Evolutionary conservation across 1,140 invertebrate species (phyloP).

Genomic region (Microplitis mediator): DNA sequence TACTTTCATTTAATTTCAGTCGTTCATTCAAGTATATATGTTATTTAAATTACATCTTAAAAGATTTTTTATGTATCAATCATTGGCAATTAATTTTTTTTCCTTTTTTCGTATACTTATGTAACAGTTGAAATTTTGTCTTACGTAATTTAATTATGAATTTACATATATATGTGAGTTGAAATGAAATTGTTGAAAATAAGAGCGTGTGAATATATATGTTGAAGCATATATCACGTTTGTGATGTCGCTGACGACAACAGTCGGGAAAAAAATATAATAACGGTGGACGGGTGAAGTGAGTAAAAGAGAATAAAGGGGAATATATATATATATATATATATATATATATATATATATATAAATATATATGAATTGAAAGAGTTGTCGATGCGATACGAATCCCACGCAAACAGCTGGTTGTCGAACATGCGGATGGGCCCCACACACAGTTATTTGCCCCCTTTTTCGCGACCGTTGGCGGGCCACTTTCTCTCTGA

Average conservation of each 20-base stretch:
- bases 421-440: slow-evolving; percentile 9
- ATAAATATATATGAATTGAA: slow-evolving; percentile 1
- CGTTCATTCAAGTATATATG: no score
- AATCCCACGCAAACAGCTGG: slow-evolving; percentile 16
- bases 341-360: no score
- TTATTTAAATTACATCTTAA: no score
- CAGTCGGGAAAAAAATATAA: background rate
- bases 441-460: background rate
- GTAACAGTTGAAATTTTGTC: no score
- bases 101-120: no score
- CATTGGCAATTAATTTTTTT: no score
- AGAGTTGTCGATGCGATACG: slow-evolving; percentile 2
- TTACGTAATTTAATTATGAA: no score
- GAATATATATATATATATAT: no score
- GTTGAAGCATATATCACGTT: background rate
- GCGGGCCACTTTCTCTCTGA: slow-evolving; percentile 21
- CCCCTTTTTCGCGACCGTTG: background rate
- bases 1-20: no score
- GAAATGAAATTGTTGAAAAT: background rate
- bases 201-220: background rate
- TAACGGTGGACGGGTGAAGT: background rate
- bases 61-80: no score
- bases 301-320: background rate
- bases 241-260: no score
- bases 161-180: background rate